Evolutionary conservation across 2,888 invertebrate genomes (phyloP), one percentile per base, ranked within the genome.

Genomic region (Tortricodes alternella): DNA sequence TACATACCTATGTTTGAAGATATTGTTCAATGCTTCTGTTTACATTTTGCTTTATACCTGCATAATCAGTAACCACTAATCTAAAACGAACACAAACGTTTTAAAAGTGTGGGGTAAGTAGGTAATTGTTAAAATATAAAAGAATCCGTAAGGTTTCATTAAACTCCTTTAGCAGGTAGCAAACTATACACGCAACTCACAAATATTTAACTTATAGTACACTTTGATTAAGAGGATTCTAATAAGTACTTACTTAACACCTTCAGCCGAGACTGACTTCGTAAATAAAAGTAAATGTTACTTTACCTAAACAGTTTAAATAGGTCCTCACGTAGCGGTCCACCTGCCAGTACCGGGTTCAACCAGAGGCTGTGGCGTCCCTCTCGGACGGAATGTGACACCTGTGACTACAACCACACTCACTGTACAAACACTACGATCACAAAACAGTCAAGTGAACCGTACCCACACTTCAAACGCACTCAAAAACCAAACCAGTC

Each of bases 311-410:
- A 58, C 44, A 48, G 46, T 48, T 48, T 44, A 51, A 58, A 46
- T 52, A 46, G 44, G 52, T 46, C 51, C 39, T 52, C 50, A 18
- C 43, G 41, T 52, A 58, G 48, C 48, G 53, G 85, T 89, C 87
- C 85, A 88, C 87, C 76, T 74, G 70, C 67, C 71, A 65, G 70
- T 70, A 69, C 71, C 68, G 70, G 76, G 68, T 71, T 61, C 50
- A 71, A 43, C 34, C 78, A 78, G 84, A 86, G 83, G 80, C 85
- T 86, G 83, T 72, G 80, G 80, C 83, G 85, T 84, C 80, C 80
- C 75, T 72, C 67, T 70, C 71, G 87, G 89, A 88, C 71, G 87
- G 89, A 88, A 89, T 89, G 86, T 77, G 76, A 85, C 88, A 89
- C 89, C 88, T 88, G 80, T 77, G 80, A 80, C 76, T 84, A 86